A percentile compares a stretch with the other conserved stretches of the same genome.
These are phyloP conservation scores for Myotis pilosus DNA, from an alignment of 2,797 vertebrate genomes.

Conservation along the genomic window DNA sequence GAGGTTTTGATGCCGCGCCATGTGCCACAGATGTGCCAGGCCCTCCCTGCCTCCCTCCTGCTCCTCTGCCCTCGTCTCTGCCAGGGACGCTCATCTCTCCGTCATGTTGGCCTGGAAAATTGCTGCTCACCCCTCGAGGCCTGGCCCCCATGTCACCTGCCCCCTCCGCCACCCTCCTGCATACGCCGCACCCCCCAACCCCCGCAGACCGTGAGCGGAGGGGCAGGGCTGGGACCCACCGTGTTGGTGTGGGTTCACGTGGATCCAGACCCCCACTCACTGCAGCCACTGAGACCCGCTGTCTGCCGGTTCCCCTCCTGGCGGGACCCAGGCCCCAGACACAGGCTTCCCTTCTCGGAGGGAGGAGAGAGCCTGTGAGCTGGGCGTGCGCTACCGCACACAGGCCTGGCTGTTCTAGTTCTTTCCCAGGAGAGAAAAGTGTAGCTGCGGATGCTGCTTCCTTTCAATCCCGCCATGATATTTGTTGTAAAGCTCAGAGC, in stretches of 20 bases:
- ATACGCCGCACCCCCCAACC: accelerated
- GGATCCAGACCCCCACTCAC: neutral
- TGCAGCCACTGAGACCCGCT: neutral
- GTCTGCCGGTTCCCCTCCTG: neutral
- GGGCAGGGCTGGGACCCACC: neutral
- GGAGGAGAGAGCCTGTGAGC: neutral
- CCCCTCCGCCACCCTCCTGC: neutral
- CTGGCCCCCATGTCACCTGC: neutral
- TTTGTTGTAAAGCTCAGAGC: constrained; percentile 1
- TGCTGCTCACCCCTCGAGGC: neutral
- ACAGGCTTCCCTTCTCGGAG: neutral
- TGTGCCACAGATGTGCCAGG: accelerated
- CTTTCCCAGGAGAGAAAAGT: neutral
- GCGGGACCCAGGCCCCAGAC: neutral
- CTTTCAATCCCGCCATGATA: neutral
- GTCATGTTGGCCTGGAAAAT: neutral
- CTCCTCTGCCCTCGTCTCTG: accelerated
- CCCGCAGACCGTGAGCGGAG: accelerated
- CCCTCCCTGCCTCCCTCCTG: neutral
- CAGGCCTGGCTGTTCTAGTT: neutral
- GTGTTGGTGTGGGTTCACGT: neutral
- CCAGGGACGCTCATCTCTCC: neutral
- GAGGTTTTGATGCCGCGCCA: neutral
- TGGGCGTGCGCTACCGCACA: accelerated
- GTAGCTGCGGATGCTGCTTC: neutral